Evolutionary conservation across 2,888 invertebrate species (phyloP).

Genomic region (Calameuta idolon): DNA sequence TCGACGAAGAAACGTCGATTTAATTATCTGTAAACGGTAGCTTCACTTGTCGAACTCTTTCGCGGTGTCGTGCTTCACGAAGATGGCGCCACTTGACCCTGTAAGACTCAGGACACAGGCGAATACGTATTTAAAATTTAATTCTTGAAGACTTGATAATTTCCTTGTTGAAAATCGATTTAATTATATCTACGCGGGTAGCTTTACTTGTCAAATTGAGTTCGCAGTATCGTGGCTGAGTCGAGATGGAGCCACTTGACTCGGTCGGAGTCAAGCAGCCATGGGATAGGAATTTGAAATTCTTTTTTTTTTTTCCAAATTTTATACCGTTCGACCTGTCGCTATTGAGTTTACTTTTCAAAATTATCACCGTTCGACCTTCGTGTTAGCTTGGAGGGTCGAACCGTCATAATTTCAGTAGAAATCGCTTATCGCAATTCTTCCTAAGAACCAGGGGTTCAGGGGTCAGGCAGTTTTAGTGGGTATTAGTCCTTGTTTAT

Average conservation of each 20-base stretch:
- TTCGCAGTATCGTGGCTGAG: too few species aligned
- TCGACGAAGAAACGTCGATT: background rate
- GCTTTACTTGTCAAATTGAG: too few species aligned
- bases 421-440: background rate
- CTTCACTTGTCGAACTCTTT: background rate
- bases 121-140: background rate
- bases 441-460: background rate
- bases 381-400: background rate
- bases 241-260: too few species aligned
- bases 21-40: background rate
- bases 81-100: background rate
- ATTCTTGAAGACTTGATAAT: too few species aligned
- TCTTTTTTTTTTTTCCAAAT: background rate
- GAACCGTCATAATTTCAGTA: background rate
- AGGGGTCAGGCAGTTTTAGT: background rate
- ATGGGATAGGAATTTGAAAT: too few species aligned
- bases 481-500: background rate
- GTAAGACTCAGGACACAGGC: background rate
- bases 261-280: too few species aligned
- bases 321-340: background rate
- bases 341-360: background rate
- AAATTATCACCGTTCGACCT: background rate
- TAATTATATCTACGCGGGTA: too few species aligned
- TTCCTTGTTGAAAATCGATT: too few species aligned
- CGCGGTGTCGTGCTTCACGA: background rate